Base-by-base conservation (phyloP, 2,113 vertebrate species). In the Limanda limanda region DNA sequence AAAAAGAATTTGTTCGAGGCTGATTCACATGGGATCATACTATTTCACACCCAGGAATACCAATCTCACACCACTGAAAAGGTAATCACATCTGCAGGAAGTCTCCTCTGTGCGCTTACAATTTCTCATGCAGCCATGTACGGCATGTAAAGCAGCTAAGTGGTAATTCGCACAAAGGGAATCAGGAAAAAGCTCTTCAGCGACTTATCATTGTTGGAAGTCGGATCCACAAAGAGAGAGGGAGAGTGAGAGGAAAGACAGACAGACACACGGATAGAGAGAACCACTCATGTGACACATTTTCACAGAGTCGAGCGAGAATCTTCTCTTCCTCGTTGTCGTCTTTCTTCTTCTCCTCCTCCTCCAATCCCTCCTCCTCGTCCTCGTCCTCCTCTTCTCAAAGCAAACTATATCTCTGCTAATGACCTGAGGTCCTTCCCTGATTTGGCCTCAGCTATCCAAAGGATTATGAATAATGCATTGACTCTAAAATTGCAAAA, bases 391-490 rank as follows among this genome's bases (percentile, higher is more conserved):
- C 80, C 57, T 76, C 76, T 35, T 79, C 69, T 88, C 83, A 86
- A 82, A 87, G 79, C 84, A 61, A 75, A 71, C 76, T 75, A 60
- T 76, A 88, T 91, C 86, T 87, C 81, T 88, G 68, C 86, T 88
- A 91, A 92, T 91, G 89, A 93, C 89, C 89, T 84, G 81, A 89
- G 93, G 90, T 92, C 84, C 87, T 92, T 92, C 88, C 89, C 91
- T 89, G 89, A 91, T 94, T 94, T 93, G 92, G 91, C 93, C 92
- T 80, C 86, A 89, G 85, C 91, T 82, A 92, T 91, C 88, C 92
- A 88, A 84, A 81, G 93, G 94, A 94, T 94, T 95, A 94, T 93
- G 89, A 94, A 92, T 94, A 93, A 94, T 94, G 93, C 93, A 94
- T 90, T 90, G 93, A 91, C 85, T 94, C 93, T 94, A 93, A 95